Conservation (phyloP, 2,113 vertebrate genomes). For the Oncorhynchus keta region DNA sequence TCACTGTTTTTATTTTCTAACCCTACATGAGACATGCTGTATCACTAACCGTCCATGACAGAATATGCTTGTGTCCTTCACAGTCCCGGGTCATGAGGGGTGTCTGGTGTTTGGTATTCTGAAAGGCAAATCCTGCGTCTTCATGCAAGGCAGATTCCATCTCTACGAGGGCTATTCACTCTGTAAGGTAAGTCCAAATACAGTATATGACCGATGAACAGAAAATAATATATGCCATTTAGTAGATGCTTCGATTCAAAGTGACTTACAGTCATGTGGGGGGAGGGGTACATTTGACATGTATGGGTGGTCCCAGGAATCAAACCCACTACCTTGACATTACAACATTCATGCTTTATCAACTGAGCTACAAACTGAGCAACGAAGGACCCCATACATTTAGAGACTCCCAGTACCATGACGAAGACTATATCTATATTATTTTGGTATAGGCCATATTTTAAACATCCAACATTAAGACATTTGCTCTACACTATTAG, state of each 20-base stretch:
- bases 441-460: background rate
- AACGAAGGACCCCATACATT: background rate
- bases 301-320: too few species aligned
- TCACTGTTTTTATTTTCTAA: background rate
- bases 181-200: conserved; percentile 63
- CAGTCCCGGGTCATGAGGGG: conserved; percentile 71
- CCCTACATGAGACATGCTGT: background rate
- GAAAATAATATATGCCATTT: too few species aligned
- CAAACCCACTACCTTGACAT: too few species aligned
- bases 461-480: background rate
- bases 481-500: background rate
- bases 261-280: too few species aligned
- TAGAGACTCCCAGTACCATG: background rate
- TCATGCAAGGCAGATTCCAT: conserved; percentile 76
- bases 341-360: too few species aligned
- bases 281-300: too few species aligned
- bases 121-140: conserved; percentile 69
- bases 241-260: too few species aligned
- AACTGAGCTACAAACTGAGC: too few species aligned
- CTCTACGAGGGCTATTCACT: conserved; percentile 74
- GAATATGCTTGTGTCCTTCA: background rate
- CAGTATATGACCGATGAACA: too few species aligned
- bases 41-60: background rate
- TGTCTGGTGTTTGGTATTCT: conserved; percentile 70
- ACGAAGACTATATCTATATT: background rate